Evolutionary conservation across 2,113 vertebrate species (phyloP).

Genomic region (Clarias macrocephalus): DNA sequence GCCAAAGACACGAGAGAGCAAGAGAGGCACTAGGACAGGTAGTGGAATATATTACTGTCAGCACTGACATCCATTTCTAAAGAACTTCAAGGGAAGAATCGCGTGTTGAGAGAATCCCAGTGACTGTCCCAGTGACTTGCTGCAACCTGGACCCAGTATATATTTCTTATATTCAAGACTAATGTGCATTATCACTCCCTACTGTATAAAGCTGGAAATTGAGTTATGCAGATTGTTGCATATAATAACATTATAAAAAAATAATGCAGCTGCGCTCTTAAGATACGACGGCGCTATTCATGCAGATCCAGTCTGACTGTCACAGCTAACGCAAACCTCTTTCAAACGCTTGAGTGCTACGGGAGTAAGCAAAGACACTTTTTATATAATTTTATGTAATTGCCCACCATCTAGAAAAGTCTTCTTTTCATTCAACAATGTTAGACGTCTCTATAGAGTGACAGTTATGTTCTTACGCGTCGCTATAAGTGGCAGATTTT

Average conservation of each 20-base stretch:
- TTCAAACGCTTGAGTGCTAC: conserved; percentile 10
- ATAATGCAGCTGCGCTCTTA: neutral
- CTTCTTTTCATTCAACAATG: conserved; percentile 62
- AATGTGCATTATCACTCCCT: neutral
- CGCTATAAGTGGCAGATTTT: conserved; percentile 49
- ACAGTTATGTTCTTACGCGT: neutral
- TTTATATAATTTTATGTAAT: conserved; percentile 50
- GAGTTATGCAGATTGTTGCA: neutral
- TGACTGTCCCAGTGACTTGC: neutral
- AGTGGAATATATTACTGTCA: conserved; percentile 66
- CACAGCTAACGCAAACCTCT: neutral
- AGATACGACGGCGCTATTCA: neutral
- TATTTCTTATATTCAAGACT: neutral
- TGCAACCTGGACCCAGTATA: neutral
- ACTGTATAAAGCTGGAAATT: neutral
- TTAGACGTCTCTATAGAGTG: neutral
- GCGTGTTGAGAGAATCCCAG: conserved; percentile 25
- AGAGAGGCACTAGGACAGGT: neutral
- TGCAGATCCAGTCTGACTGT: neutral
- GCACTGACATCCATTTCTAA: conserved; percentile 40
- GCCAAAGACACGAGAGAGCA: conserved; percentile 30
- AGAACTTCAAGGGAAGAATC: conserved; percentile 40
- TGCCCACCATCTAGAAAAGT: conserved; percentile 50
- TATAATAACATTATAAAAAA: neutral
- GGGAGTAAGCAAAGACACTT: conserved; percentile 20